These are phyloP conservation scores for Aurelia sp. DNA, from an alignment of 30 jellyfish, hydroid and myxozoan genomes.

Conservation along the genomic window DNA sequence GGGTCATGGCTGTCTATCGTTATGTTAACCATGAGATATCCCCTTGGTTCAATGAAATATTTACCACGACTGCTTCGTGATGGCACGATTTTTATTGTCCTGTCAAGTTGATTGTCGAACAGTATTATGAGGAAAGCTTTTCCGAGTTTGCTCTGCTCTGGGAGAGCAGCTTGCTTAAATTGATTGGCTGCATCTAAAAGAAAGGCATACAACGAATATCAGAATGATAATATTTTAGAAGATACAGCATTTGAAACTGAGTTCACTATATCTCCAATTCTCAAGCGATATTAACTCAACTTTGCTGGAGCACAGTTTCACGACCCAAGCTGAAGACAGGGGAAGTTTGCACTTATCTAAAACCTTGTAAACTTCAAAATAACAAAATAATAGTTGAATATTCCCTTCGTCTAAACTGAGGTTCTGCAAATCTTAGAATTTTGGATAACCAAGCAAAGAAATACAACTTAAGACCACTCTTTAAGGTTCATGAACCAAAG, in stretches of 20 bases:
- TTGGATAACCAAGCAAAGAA: too few species aligned
- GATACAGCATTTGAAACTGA: neutral
- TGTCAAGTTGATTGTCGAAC: slow-evolving; percentile 96
- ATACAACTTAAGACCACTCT: too few species aligned
- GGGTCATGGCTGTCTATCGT: slow-evolving; percentile 98
- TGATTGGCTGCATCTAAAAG: slow-evolving; percentile 16
- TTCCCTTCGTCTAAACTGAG: too few species aligned
- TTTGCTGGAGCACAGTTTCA: too few species aligned
- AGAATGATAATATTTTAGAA: neutral
- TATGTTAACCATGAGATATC: slow-evolving; percentile 86
- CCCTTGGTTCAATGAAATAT: slow-evolving; percentile 94
- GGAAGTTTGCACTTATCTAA: too few species aligned
- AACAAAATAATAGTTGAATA: too few species aligned
- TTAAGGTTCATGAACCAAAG: too few species aligned
- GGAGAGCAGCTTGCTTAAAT: slow-evolving; percentile 57
- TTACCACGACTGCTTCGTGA: slow-evolving; percentile 97
- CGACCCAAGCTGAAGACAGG: too few species aligned
- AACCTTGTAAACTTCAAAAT: too few species aligned
- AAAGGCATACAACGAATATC: neutral
- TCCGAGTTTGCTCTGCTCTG: slow-evolving; percentile 12
- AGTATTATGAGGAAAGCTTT: slow-evolving; percentile 81
- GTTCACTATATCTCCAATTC: too few species aligned
- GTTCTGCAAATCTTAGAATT: too few species aligned
- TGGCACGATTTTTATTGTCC: slow-evolving; percentile 83
- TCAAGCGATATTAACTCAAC: too few species aligned